Evolutionary conservation across 2,888 invertebrate genomes (phyloP).

Genomic region (Orthosia cruda): DNA sequence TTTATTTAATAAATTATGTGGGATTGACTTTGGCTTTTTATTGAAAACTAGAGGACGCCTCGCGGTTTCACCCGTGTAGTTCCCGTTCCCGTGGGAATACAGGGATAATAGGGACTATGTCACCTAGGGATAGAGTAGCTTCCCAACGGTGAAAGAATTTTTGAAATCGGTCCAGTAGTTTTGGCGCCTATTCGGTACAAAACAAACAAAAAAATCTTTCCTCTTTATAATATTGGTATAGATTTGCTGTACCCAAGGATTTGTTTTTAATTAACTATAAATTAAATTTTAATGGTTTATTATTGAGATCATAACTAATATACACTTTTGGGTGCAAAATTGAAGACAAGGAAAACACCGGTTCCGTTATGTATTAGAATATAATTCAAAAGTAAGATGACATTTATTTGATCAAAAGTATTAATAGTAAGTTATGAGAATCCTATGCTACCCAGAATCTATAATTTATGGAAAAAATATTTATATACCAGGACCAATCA

Average conservation of each 20-base stretch:
- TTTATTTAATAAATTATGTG: constrained; percentile 60
- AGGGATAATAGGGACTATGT: too few species aligned
- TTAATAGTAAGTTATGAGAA: constrained; percentile 35
- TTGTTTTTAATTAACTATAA: not conserved
- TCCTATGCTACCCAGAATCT: constrained; percentile 45
- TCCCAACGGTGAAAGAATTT: too few species aligned
- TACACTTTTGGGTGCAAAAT: not conserved
- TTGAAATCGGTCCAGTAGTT: too few species aligned
- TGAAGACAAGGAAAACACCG: constrained; percentile 20
- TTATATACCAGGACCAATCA: constrained; percentile 19
- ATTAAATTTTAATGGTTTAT: not conserved
- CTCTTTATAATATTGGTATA: too few species aligned
- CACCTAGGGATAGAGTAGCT: too few species aligned
- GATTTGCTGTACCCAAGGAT: not conserved
- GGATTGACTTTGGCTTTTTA: not conserved
- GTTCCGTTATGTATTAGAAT: constrained; percentile 43
- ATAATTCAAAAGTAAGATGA: constrained; percentile 53
- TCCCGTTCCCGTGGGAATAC: too few species aligned
- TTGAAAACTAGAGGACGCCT: too few species aligned
- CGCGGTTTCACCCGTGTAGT: too few species aligned
- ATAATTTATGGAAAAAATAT: constrained; percentile 27
- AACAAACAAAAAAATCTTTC: too few species aligned
- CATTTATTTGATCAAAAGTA: constrained; percentile 51
- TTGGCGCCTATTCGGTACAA: too few species aligned
- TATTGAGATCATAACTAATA: not conserved